Evolutionary conservation across 2,888 invertebrate species (phyloP).

Genomic region (Leptopilina syphax): DNA sequence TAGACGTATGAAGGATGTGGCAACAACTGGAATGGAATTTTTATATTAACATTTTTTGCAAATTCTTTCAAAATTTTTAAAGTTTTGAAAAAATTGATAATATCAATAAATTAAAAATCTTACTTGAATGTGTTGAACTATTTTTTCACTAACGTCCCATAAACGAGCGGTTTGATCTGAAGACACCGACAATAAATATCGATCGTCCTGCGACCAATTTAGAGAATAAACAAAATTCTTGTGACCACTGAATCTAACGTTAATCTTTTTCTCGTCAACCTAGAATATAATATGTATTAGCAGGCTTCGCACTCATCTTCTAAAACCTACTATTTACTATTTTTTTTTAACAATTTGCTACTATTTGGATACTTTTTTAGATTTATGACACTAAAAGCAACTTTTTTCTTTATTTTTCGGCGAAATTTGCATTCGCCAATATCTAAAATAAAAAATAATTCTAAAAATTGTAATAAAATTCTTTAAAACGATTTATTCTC

Average conservation of each 20-base stretch:
- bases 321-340: too few species aligned
- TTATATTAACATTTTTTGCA: neutral
- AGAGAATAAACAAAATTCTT: slow-evolving; percentile 83
- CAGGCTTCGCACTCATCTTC: too few species aligned
- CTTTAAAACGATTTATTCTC: too few species aligned
- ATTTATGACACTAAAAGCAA: too few species aligned
- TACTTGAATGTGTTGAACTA: slow-evolving; percentile 74
- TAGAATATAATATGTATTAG: slow-evolving; percentile 55
- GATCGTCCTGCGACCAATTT: slow-evolving; percentile 80
- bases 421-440: too few species aligned
- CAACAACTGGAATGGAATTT: slow-evolving; percentile 76
- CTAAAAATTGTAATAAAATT: too few species aligned
- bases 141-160: slow-evolving; percentile 78
- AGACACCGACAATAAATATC: slow-evolving; percentile 81
- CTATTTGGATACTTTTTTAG: too few species aligned
- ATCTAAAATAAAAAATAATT: too few species aligned
- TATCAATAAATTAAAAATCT: slow-evolving; percentile 38
- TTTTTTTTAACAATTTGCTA: too few species aligned
- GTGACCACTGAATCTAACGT: slow-evolving; percentile 79
- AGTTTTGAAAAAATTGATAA: neutral
- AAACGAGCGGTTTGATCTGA: slow-evolving; percentile 83
- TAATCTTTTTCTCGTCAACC: slow-evolving; percentile 77
- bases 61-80: too few species aligned
- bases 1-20: slow-evolving; percentile 86
- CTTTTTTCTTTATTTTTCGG: too few species aligned